Percentiles rank a stretch among this genome's conserved stretches.
Evolutionary conservation across 2,113 vertebrate genomes (phyloP).

Genomic region (Ellobius talpinus): DNA sequence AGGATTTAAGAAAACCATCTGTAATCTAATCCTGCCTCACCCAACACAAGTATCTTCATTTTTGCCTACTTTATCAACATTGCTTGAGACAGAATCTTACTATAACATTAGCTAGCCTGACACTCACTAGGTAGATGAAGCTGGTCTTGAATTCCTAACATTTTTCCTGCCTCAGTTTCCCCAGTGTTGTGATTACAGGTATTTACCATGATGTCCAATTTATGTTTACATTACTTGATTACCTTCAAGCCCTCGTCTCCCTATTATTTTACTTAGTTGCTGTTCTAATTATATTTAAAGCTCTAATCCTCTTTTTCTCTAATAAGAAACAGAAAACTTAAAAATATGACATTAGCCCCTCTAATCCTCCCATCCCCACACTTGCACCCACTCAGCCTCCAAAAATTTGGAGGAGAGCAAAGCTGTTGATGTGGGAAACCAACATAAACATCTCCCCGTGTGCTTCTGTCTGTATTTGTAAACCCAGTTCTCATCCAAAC

Average conservation of each 20-base stretch:
- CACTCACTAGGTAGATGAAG: background rate
- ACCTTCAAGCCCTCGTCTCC: background rate
- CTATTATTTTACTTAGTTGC: background rate
- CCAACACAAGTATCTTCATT: background rate
- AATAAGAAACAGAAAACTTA: slow-evolving; percentile 66
- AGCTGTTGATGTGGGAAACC: slow-evolving; percentile 74
- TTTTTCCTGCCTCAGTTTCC: background rate
- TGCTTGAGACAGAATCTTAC: background rate
- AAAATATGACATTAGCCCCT: slow-evolving; percentile 49
- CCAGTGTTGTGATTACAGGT: background rate
- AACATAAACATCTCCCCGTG: slow-evolving; percentile 75
- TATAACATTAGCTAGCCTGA: too few species aligned
- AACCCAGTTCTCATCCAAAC: slow-evolving; percentile 63
- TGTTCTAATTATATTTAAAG: slow-evolving; percentile 50
- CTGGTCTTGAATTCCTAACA: background rate
- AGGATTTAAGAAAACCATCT: background rate
- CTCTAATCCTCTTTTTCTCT: slow-evolving; percentile 21
- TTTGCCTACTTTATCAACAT: background rate
- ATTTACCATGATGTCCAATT: background rate
- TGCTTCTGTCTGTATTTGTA: slow-evolving; percentile 81
- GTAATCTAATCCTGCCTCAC: slow-evolving; percentile 2
- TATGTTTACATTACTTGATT: background rate
- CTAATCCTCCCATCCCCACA: slow-evolving; percentile 46
- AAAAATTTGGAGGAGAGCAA: slow-evolving; percentile 69
- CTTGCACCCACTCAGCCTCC: slow-evolving; percentile 72